Evolutionary conservation across 2,888 invertebrate genomes (phyloP), one percentile per base, ranked within the genome.

Genomic region (Nomada lathburiana): DNA sequence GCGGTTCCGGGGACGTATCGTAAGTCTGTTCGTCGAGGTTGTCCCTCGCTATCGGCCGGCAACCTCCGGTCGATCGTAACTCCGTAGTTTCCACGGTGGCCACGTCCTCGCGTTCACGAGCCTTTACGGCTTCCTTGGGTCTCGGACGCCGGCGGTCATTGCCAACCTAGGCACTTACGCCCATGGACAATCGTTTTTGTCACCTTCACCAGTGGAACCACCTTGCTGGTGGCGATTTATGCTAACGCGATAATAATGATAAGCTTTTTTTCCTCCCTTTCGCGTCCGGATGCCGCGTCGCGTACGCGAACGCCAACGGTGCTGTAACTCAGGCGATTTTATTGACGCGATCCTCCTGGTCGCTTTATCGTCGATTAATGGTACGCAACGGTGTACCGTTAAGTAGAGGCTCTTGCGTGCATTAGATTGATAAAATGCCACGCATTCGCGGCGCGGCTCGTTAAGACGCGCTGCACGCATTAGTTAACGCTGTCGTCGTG

Each of bases 301-400:
- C 76, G 74, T 77, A 53, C 81, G 72, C 76, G 79, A 2, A 72
- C 75, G 44, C 55, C 63, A 47, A 62, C 74, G 52, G 65, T 20
- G 84, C 68, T 80, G 85, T 87, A 89, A 89, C 85, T 89, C 75
- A n/a, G 71, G 60, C 82, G 76, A 82, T 57, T 89, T 90, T 90
- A 87, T 88, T 85, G 86, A 78, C 70, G 69, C 82, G 82, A 83
- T 86, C 78, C 78, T 62, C 74, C 65, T 77, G 76, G 71, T 67
- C 81, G 82, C 64, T 85, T 89, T 89, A 89, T 89, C 89, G 85
- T 60, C 89, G 86, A 89, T 89, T 87, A 88, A 88, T 89, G 89
- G 73, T 70, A 70, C 86, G 82, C 83, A 73, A 79, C 76, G 42
- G 78, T 67, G 60, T 47, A 47, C 68, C 53, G 50, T 74, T 74